Evolutionary conservation across 1,140 invertebrate species (phyloP).

Genomic region (Magallana gigas): DNA sequence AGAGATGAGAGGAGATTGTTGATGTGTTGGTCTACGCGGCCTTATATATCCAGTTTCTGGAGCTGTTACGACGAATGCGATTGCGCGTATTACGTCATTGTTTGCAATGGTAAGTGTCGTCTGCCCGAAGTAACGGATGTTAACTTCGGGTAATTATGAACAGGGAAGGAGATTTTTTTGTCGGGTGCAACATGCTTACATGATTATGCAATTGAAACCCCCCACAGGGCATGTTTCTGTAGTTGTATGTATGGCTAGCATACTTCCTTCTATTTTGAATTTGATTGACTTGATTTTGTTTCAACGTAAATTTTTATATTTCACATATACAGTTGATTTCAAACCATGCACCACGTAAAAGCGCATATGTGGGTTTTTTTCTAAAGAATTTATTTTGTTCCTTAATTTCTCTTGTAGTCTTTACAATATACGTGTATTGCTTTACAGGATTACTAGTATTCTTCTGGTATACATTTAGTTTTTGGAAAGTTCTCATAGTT

Average conservation of each 20-base stretch:
- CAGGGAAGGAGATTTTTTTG: not conserved
- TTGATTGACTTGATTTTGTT: not conserved
- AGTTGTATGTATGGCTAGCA: not conserved
- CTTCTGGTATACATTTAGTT: no score
- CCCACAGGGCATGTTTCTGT: not conserved
- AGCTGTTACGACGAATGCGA: not conserved
- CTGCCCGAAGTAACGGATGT: not conserved
- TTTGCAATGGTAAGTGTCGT: not conserved
- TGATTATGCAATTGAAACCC: not conserved
- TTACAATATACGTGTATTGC: no score
- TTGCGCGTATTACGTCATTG: not conserved
- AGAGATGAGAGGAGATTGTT: not conserved
- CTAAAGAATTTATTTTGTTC: no score
- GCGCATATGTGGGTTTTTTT: no score
- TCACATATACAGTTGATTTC: no score
- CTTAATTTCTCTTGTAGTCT: no score
- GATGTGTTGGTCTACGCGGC: not conserved
- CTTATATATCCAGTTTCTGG: not conserved
- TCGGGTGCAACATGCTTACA: not conserved
- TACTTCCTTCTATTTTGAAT: constrained; percentile 5
- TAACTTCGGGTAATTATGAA: not conserved
- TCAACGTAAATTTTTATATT: no score
- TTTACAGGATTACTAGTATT: no score
- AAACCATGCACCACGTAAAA: no score
- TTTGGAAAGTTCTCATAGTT: no score